Evolutionary conservation across 2,797 vertebrate genomes (phyloP), one percentile per base, ranked within the genome.

Genomic region (Arctocebus calabarensis): DNA sequence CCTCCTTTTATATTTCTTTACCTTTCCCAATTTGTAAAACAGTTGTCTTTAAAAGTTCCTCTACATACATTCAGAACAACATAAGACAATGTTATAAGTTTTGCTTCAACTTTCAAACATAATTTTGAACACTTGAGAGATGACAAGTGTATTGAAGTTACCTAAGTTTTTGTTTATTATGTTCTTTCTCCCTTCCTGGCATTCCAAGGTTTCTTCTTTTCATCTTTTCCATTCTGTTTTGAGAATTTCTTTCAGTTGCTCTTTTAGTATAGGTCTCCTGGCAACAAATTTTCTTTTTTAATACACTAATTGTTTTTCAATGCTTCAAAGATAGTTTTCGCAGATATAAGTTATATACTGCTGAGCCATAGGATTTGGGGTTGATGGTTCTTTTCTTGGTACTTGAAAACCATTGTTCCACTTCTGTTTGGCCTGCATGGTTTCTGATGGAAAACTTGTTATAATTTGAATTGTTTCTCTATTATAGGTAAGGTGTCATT

Each of bases 241-340:
- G 10, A 68, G 66, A 88, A 52, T 1, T 78, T 92, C 8, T 23
- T 62, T 81, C 57, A 79, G n/a, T 40, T 7, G 22, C 45, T 81
- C 34, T 93, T 87, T 83, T 40, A 85, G 19, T 17, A 62, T 84
- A 70, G 77, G 34, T 92, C 32, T 84, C 77, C 23, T 84, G 70
- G 71, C 2, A 71, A 77, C 10, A 6, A 27, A 16, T 89, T 83
- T 62, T 90, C 8, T 43, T 90, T 79, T n/a, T 32, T 88, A 64
- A 57, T 55, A 43, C n/a, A 37, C 12, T 78, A 61, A 29, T 62
- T 27, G 3, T 73, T 45, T 96, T 64, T 71, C 66, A 52, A 74
- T 61, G 23, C 1, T 9, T 17, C 4, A 90, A 68, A 57, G 43
- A 27, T 14, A 37, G 9, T 90, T 93, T 85, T 73, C 17, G 57